Evolutionary conservation across 2,888 invertebrate species (phyloP).

Genomic region (Papilio protenor): DNA sequence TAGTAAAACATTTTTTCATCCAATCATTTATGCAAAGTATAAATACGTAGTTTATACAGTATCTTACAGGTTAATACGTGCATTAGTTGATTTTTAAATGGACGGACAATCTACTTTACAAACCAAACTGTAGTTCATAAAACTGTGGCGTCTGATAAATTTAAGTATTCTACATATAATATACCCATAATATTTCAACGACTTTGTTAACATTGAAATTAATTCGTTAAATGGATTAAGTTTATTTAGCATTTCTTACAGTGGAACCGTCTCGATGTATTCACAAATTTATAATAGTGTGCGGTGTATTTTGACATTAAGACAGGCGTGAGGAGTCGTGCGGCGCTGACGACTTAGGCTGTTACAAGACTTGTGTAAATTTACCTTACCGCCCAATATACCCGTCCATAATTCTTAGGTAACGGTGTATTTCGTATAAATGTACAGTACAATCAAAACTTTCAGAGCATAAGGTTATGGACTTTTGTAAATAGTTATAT

Average conservation of each 20-base stretch:
- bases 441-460: slow-evolving; percentile 58
- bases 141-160: too few relatives aligned
- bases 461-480: slow-evolving; percentile 44
- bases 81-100: too few relatives aligned
- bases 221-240: not conserved
- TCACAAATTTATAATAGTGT: slow-evolving; percentile 59
- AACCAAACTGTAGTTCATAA: not conserved
- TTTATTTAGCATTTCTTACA: not conserved
- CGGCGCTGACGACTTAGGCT: slow-evolving; percentile 81
- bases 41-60: too few relatives aligned
- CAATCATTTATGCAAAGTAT: too few relatives aligned
- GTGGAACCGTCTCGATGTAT: not conserved
- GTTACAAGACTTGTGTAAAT: slow-evolving; percentile 80
- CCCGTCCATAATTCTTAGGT: slow-evolving; percentile 79
- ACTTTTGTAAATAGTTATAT: not conserved
- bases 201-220: not conserved
- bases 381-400: slow-evolving; percentile 80
- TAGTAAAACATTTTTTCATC: too few relatives aligned
- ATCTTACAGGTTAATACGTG: too few relatives aligned
- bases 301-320: slow-evolving; percentile 61
- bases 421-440: slow-evolving; percentile 77
- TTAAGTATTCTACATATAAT: too few relatives aligned
- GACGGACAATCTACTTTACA: too few relatives aligned
- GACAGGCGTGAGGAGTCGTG: slow-evolving; percentile 59
- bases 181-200: not conserved